phyloP scores from a whole-genome alignment of 2,113 vertebrate species.

The Corythoichthys intestinalis region DNA sequence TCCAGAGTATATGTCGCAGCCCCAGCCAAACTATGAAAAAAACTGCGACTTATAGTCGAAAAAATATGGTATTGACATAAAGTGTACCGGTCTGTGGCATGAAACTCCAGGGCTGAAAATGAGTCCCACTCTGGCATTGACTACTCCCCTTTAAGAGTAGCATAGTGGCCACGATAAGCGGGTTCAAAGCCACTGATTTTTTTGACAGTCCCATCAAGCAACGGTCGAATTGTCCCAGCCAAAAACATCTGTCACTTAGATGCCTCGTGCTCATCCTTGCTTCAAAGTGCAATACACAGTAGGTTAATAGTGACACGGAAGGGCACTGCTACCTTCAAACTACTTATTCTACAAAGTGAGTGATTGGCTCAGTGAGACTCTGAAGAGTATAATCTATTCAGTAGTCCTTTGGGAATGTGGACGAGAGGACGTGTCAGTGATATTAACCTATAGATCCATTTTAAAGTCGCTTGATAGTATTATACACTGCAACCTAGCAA shows the following conservation, averaged over 20 bases:
- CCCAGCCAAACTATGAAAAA: no score
- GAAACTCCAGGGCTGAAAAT: no score
- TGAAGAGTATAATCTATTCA: slow-evolving; percentile 21
- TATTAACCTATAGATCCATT: slow-evolving; percentile 9
- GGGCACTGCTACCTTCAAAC: slow-evolving; percentile 15
- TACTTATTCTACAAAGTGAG: slow-evolving; percentile 19
- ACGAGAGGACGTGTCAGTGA: slow-evolving; percentile 11
- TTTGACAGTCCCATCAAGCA: neutral
- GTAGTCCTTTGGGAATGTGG: slow-evolving; percentile 18
- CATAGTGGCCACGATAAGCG: no score
- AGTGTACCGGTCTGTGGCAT: no score
- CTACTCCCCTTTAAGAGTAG: no score
- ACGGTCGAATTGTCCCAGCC: neutral
- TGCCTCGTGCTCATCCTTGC: slow-evolving; percentile 7
- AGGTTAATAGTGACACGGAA: slow-evolving; percentile 27
- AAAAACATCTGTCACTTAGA: neutral
- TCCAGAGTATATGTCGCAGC: no score
- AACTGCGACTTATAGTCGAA: no score
- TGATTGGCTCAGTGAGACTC: slow-evolving; percentile 23
- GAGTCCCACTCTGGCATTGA: no score
- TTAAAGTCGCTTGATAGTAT: slow-evolving; percentile 5
- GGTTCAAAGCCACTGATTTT: no score
- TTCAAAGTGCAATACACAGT: slow-evolving; percentile 12
- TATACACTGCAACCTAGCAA: neutral
- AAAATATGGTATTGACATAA: no score